Evolutionary conservation across 2,888 invertebrate species (phyloP), one percentile per base, ranked within the genome.

Genomic region (Oxystoma pomonae): DNA sequence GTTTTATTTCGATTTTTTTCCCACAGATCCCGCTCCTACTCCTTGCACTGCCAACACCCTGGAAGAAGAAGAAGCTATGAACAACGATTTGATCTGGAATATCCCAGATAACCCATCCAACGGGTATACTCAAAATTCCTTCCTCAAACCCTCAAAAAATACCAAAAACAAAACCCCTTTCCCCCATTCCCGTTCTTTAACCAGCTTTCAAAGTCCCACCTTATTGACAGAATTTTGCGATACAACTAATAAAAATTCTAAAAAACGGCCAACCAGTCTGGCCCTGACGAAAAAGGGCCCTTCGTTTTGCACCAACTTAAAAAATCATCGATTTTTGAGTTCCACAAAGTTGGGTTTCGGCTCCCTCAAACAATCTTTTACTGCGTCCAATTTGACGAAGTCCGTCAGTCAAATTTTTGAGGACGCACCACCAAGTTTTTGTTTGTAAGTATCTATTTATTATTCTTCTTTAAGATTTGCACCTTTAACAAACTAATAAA

Each of bases 61-160:
- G 12, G 12, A 7, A 35, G 35, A 35, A 7, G 35, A 35, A 7
- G 35, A 35, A 35, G 3, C n/a, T 49, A 35, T 35, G 12, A 12
- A 35, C 5, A 35, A 35, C 35, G 35, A 35, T 12, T 7, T 60
- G 5, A 65, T 66, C 3, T 67, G 69, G 67, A 65, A 67, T 9
- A 51, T 67, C 19, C 71, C 70, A 9, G 68, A 68, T 19, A 57
- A 56, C 12, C 58, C 56, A 20, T 9, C 57, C 56, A 67, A 67
- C 50, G 66, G 66, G 64, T 65, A 66, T 52, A 62, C 62, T 60
- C 59, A 57, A 22, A 35, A 35, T 12, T 35, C 35, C 35, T 35
- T 35, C 12, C 35, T 35, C 12, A 12, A 35, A 7, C 12, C 35
- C 12, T 12, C 35, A 35, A 3, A 35, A 35, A 35, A 35, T 12